These are phyloP conservation scores for Epicauta chinensis DNA, from an alignment of 1,140 invertebrate species.

Conservation along the genomic window DNA sequence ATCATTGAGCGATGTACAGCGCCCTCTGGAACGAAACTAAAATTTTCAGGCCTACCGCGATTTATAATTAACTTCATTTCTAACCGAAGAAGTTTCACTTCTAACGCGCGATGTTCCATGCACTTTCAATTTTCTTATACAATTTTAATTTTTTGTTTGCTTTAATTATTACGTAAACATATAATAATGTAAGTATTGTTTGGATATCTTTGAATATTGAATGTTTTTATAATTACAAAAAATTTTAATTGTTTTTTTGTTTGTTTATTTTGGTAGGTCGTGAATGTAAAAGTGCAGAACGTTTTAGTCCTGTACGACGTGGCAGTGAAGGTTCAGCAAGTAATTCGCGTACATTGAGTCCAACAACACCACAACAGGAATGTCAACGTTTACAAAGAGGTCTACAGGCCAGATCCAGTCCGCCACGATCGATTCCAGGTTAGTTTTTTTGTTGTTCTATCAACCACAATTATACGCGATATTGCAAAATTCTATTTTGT, in stretches of 20 bases:
- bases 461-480: no score
- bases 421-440: slow-evolving; percentile 44
- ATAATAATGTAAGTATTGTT: neutral
- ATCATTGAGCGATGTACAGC: no score
- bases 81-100: no score
- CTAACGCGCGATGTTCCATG: no score
- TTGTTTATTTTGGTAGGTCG: slow-evolving; percentile 38
- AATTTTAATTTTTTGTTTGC: neutral
- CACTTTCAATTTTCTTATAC: no score
- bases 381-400: slow-evolving; percentile 62
- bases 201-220: no score
- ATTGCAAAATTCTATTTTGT: no score
- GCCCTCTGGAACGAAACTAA: no score
- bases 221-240: no score
- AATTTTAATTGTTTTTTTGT: neutral
- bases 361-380: slow-evolving; percentile 60
- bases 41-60: no score
- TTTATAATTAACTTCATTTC: no score
- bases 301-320: slow-evolving; percentile 84
- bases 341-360: slow-evolving; percentile 50
- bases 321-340: slow-evolving; percentile 71
- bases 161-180: neutral
- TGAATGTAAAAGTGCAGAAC: slow-evolving; percentile 55
- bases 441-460: no score
- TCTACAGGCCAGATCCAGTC: slow-evolving; percentile 48